Base-by-base conservation (phyloP, 2,888 invertebrate genomes). In the Strigamia maritima region DNA sequence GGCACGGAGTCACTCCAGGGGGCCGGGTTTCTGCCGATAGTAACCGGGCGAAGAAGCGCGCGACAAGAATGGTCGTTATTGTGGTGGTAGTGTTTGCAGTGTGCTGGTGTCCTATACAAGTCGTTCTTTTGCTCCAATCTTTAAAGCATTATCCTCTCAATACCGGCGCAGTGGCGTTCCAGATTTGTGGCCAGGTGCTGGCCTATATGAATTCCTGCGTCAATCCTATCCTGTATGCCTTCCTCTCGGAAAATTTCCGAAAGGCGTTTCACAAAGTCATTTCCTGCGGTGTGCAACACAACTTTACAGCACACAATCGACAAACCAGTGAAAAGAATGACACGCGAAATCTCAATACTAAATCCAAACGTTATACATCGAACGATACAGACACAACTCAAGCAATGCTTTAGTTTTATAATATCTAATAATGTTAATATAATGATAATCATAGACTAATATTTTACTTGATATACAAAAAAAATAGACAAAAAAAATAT, bases 151-250 rank as follows among this genome's bases (percentile, higher is more conserved):
- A 93, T 87, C 90, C 90, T 82, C 90, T 91, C 82, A 91, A 91
- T 0, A 85, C 87, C 31, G 88, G 81, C 8, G 90, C 90, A 78
- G 91, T 93, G 83, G 91, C 92, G 81, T 88, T 92, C 31, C 93
- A 93, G 88, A 93, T 93, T 81, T 90, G 91, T 77, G 90, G 92
- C 0, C 93, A 93, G 84, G 92, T 93, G 26, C 87, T 93, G 80
- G 96, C 96, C 22, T 97, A 97, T 87, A 94, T 93, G 88, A 97
- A 96, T 89, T 94, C 94, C 84, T 97, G 97, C 86, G 92, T 97
- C 84, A 97, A 97, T 87, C 97, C 97, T 0, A 92, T 97, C 82
- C 90, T 97, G 77, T 97, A 97, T 87, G 96, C 96, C 3, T 95
- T 97, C 87, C 89, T 97, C 77, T 96, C 95, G 1, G 96, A 97